Percentiles rank a stretch among this genome's conserved stretches.
These are phyloP conservation scores for Sakesphorus luctuosus DNA, from an alignment of 2,113 vertebrate genomes.

Conservation along the genomic window DNA sequence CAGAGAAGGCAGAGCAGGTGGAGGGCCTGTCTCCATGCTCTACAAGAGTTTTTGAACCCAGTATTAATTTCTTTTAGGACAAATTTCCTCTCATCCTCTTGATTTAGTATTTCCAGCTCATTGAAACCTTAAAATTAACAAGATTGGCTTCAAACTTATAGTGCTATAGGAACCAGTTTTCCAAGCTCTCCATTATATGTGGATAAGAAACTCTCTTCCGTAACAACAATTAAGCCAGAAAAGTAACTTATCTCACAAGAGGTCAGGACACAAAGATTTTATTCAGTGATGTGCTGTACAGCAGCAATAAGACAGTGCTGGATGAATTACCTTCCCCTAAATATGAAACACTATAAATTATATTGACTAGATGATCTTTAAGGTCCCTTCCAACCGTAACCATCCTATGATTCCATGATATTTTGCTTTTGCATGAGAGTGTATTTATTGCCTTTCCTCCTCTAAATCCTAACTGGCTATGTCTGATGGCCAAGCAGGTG, in stretches of 20 bases:
- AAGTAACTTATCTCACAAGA: neutral
- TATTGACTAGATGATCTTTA: neutral
- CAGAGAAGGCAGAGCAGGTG: neutral
- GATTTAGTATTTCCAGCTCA: neutral
- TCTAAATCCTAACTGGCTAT: neutral
- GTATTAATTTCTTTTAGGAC: neutral
- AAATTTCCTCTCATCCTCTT: neutral
- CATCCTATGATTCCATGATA: neutral
- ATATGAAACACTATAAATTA: neutral
- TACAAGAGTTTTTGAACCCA: neutral
- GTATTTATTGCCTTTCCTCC: neutral
- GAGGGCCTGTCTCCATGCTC: neutral
- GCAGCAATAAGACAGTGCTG: neutral
- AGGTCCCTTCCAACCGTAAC: neutral
- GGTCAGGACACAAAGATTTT: neutral
- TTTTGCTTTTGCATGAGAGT: neutral
- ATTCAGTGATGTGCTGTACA: neutral
- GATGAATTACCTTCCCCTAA: neutral
- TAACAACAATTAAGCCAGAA: neutral
- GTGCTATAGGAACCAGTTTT: neutral
- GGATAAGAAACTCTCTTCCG: neutral
- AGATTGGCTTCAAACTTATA: neutral
- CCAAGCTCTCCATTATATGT: neutral
- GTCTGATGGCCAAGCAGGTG: neutral
- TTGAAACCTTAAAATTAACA: neutral